A percentile compares a stretch with the other conserved stretches of the same genome.
phyloP scores from a whole-genome alignment of 2,888 invertebrate species.

The Ischnura elegans region DNA sequence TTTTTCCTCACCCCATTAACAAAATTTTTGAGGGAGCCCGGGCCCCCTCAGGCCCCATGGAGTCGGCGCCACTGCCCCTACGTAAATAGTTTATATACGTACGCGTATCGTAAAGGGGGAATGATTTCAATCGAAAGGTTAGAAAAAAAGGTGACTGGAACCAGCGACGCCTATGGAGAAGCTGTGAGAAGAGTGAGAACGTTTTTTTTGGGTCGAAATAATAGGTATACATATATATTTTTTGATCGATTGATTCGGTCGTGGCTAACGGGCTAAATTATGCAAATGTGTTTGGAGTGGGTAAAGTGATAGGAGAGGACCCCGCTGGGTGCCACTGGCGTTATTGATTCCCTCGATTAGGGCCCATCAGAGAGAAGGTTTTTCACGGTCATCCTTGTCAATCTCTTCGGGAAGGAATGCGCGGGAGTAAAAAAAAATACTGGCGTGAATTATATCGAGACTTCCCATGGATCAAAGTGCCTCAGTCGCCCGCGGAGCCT shows the following conservation, averaged over 20 bases:
- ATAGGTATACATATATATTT: not conserved
- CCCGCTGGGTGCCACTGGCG: not conserved
- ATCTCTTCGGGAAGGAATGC: not conserved
- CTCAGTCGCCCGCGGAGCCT: too few relatives aligned
- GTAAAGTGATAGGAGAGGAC: not conserved
- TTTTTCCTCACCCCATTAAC: too few relatives aligned
- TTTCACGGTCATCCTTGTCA: not conserved
- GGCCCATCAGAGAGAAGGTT: not conserved
- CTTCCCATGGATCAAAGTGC: too few relatives aligned
- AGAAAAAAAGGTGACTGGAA: not conserved
- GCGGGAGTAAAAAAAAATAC: not conserved
- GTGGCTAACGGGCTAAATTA: not conserved
- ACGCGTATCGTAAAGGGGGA: too few relatives aligned
- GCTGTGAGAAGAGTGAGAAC: too few relatives aligned
- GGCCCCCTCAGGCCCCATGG: too few relatives aligned
- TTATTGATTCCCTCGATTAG: not conserved
- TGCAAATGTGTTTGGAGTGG: not conserved
- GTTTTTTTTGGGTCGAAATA: not conserved
- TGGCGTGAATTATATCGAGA: too few relatives aligned
- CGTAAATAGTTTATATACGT: too few relatives aligned
- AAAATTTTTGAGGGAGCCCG: too few relatives aligned
- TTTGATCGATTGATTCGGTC: constrained; percentile 6
- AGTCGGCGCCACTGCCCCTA: too few relatives aligned
- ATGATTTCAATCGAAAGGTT: too few relatives aligned
- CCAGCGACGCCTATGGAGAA: not conserved